phyloP scores from a whole-genome alignment of 1,140 invertebrate species.

The Cotesia vestalis region DNA sequence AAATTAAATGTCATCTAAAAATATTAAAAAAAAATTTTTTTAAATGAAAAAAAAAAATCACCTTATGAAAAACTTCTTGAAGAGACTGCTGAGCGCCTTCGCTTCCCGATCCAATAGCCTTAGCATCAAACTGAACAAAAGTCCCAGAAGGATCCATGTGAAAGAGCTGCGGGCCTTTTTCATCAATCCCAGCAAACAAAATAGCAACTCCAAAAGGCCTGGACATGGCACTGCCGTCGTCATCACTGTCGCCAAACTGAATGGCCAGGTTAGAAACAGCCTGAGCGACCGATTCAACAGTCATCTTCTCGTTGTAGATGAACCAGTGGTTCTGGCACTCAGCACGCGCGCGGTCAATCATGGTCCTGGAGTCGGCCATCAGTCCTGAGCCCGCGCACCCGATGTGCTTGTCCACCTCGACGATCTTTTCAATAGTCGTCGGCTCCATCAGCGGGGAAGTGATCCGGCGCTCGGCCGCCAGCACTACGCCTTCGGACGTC shows the following conservation, averaged over 20 bases:
- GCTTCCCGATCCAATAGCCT: slow-evolving; percentile 98
- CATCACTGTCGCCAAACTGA: slow-evolving; percentile 97
- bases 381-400: slow-evolving; percentile 97
- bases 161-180: slow-evolving; percentile 87
- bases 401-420: slow-evolving; percentile 95
- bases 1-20: no score
- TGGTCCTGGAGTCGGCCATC: slow-evolving; percentile 96
- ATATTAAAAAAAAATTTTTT: no score
- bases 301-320: slow-evolving; percentile 95
- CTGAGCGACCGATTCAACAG: slow-evolving; percentile 96
- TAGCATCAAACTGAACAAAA: slow-evolving; percentile 97
- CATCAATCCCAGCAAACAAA: slow-evolving; percentile 87
- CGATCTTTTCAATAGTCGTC: slow-evolving; percentile 96
- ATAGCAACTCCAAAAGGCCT: slow-evolving; percentile 98
- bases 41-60: slow-evolving; percentile 50
- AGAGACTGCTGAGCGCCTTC: slow-evolving; percentile 98
- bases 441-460: slow-evolving; percentile 97
- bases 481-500: slow-evolving; percentile 92
- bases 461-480: slow-evolving; percentile 98
- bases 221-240: slow-evolving; percentile 97
- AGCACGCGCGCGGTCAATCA: slow-evolving; percentile 93
- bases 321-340: slow-evolving; percentile 99
- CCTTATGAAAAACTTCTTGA: slow-evolving; percentile 87
- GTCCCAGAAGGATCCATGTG: slow-evolving; percentile 99
- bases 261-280: slow-evolving; percentile 98